phyloP scores from a whole-genome alignment of 1,140 invertebrate species.

The Cydia fagiglandana region DNA sequence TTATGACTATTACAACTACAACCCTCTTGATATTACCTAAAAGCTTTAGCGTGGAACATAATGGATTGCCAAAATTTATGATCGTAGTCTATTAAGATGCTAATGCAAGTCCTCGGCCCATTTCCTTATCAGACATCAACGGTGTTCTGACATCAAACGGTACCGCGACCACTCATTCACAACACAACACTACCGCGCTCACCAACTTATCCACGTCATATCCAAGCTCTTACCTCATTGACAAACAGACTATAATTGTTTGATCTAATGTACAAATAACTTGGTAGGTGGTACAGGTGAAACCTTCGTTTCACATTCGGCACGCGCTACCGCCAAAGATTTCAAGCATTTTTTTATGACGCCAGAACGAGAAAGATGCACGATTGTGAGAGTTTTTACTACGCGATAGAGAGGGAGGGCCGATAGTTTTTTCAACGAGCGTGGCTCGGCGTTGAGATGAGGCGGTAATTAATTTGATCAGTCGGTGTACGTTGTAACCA shows the following conservation, averaged over 20 bases:
- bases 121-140: conserved; percentile 28
- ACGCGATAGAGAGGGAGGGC: conserved; percentile 48
- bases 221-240: not conserved
- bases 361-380: conserved; percentile 47
- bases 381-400: conserved; percentile 40
- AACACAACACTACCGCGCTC: conserved; percentile 47
- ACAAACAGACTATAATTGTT: conserved; percentile 14
- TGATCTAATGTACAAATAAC: not conserved
- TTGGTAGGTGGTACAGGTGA: conserved; percentile 51
- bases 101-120: conserved; percentile 29
- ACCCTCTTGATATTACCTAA: conserved; percentile 3
- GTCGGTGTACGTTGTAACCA: conserved; percentile 58
- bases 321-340: conserved; percentile 64
- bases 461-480: conserved; percentile 76
- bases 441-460: conserved; percentile 61
- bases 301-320: conserved; percentile 71
- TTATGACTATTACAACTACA: not conserved
- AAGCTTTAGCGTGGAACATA: not conserved
- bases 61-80: conserved; percentile 19
- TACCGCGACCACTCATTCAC: conserved; percentile 48
- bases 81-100: conserved; percentile 23
- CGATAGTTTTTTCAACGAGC: conserved; percentile 52
- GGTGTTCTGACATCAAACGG: conserved; percentile 37
- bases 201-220: not conserved
- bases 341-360: conserved; percentile 52